Evolutionary conservation across 2,888 invertebrate genomes (phyloP).

Genomic region (Polia nebulosa): DNA sequence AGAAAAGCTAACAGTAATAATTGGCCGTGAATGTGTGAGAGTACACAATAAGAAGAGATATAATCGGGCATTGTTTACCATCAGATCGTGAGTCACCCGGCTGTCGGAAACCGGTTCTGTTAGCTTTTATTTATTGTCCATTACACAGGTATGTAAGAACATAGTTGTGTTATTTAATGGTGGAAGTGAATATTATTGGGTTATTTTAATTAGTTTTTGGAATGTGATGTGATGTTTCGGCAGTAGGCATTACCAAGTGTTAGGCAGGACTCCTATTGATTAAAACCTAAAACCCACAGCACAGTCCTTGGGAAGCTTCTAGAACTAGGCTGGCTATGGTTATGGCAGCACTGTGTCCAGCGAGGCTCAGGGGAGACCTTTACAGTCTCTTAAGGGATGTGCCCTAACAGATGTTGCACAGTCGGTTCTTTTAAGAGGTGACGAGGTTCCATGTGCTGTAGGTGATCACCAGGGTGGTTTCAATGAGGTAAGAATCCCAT

Average conservation of each 20-base stretch:
- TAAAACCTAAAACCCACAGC: no score
- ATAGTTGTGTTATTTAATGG: conserved; percentile 11
- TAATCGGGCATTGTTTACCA: conserved; percentile 55
- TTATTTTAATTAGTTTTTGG: neutral
- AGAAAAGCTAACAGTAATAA: conserved; percentile 3
- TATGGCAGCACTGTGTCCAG: no score
- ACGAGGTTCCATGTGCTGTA: no score
- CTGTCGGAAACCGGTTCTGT: conserved; percentile 45
- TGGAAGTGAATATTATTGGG: conserved; percentile 15
- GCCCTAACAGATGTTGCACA: no score
- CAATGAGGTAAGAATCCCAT: no score
- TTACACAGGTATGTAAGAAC: conserved; percentile 33
- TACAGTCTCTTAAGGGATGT: no score
- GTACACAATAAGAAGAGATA: conserved; percentile 31
- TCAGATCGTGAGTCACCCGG: conserved; percentile 40
- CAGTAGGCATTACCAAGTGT: neutral
- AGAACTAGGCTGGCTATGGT: no score
- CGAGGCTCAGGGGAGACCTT: no score
- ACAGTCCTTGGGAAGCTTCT: no score
- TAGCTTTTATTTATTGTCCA: conserved; percentile 25
- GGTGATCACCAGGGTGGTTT: no score
- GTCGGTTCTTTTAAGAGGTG: no score
- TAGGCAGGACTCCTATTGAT: no score
- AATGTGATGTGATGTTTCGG: neutral
- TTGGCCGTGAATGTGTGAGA: conserved; percentile 42